phyloP scores from a whole-genome alignment of 2,113 vertebrate genomes.

The Ramphastos sulfuratus region DNA sequence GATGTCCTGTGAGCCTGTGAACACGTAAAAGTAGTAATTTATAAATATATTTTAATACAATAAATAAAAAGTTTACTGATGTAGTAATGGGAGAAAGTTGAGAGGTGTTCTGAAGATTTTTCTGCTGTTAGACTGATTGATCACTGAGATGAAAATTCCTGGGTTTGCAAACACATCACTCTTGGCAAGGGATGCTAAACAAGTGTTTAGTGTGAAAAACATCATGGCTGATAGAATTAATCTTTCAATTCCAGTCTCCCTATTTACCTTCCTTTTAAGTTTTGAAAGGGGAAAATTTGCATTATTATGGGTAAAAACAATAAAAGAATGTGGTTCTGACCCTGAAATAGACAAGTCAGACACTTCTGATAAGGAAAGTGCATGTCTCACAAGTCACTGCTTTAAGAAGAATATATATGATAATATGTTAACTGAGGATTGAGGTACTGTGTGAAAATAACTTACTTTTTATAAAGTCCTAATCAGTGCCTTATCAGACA shows the following conservation, averaged over 20 bases:
- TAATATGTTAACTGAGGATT: background rate
- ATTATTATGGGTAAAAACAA: background rate
- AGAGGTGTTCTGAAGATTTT: background rate
- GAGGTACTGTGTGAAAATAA: background rate
- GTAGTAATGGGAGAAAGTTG: background rate
- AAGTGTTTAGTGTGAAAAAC: background rate
- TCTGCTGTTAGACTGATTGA: background rate
- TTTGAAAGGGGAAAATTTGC: background rate
- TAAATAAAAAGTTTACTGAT: background rate
- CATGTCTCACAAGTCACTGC: background rate
- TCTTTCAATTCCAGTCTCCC: background rate
- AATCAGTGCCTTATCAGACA: background rate
- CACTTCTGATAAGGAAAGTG: background rate
- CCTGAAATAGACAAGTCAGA: background rate
- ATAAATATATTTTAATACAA: background rate
- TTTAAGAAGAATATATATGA: background rate
- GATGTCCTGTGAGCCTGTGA: too few species aligned
- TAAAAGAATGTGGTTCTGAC: rapidly evolving
- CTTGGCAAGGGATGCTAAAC: background rate
- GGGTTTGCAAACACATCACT: background rate
- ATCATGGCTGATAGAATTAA: background rate
- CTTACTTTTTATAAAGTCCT: background rate
- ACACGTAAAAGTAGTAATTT: background rate
- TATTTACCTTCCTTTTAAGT: background rate
- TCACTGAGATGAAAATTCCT: background rate